Evolutionary conservation across 2,113 vertebrate species (phyloP).

Genomic region (Phyllostomus discolor): DNA sequence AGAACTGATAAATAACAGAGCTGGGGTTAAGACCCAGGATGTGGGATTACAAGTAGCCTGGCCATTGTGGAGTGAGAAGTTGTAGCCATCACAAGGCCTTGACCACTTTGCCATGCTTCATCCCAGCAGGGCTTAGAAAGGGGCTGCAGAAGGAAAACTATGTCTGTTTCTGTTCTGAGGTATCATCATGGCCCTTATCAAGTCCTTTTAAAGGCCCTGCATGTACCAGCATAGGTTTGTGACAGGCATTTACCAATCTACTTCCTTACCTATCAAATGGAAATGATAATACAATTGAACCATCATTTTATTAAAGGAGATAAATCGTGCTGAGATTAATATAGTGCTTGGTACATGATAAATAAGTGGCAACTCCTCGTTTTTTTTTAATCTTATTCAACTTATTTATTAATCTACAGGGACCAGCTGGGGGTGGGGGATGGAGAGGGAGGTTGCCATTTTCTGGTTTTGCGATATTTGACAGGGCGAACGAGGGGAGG

Average conservation of each 20-base stretch:
- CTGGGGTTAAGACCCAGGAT: background rate
- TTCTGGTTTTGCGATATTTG: conserved; percentile 48
- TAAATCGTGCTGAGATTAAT: background rate
- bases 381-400: background rate
- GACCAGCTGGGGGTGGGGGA: background rate
- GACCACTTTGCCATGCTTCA: background rate
- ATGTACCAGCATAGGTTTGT: background rate
- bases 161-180: background rate
- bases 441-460: background rate
- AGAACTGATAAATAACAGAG: background rate
- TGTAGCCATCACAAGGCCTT: background rate
- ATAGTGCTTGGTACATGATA: background rate
- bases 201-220: background rate
- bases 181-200: background rate
- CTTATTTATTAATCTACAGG: background rate
- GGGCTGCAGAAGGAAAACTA: background rate
- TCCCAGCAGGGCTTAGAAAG: background rate
- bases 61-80: background rate
- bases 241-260: background rate
- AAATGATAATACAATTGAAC: background rate
- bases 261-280: background rate
- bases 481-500: conserved; percentile 94
- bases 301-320: background rate
- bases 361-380: background rate
- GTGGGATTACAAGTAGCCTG: background rate